These are phyloP conservation scores for Eilema caniola DNA, from an alignment of 2,888 invertebrate genomes.

Conservation along the genomic window DNA sequence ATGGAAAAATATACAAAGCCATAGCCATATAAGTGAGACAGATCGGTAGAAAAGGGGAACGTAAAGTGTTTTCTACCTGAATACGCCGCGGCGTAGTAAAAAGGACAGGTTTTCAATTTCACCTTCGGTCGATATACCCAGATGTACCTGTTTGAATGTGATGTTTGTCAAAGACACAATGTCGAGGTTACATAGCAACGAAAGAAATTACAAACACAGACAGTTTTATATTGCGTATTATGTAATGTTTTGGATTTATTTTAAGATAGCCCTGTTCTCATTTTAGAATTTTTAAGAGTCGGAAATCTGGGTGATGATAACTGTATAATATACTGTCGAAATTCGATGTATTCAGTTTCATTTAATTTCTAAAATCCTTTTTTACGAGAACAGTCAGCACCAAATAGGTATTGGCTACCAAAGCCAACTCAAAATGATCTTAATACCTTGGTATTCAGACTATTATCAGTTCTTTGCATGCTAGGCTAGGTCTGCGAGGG, in stretches of 20 bases:
- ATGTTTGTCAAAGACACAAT: background rate
- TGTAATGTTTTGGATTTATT: background rate
- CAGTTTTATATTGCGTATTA: background rate
- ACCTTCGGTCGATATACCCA: background rate
- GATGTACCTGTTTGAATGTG: background rate
- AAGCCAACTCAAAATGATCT: no score
- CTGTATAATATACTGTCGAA: no score
- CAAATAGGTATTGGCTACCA: no score
- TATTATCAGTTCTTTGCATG: no score
- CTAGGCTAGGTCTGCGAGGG: no score
- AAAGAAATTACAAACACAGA: background rate
- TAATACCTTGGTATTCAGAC: no score
- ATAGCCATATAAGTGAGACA: background rate
- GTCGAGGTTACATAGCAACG: conserved; percentile 1
- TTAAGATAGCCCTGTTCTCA: background rate
- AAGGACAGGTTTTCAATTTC: conserved; percentile 4
- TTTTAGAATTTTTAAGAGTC: background rate
- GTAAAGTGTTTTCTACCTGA: background rate
- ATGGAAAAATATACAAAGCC: background rate
- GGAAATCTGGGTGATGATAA: background rate
- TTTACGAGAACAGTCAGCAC: no score
- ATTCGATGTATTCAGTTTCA: no score
- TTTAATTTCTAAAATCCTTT: no score
- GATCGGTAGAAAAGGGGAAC: conserved; percentile 1
- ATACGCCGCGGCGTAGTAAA: background rate